A percentile compares a stretch with the other conserved stretches of the same genome.
phyloP scores from a whole-genome alignment of 2,113 vertebrate genomes.

The Indicator maculatus region DNA sequence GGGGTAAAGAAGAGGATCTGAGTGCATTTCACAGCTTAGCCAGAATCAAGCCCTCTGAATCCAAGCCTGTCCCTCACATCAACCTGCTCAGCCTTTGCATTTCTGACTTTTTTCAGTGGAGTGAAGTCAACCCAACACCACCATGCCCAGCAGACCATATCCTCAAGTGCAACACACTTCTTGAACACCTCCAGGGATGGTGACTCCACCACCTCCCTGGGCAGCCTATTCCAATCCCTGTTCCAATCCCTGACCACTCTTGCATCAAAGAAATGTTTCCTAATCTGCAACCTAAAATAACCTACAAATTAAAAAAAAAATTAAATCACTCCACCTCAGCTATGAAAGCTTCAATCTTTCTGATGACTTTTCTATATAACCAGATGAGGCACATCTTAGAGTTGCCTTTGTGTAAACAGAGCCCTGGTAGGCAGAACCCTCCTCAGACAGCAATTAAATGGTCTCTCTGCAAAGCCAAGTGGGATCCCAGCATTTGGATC shows the following conservation, averaged over 20 bases:
- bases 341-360: conserved; percentile 12
- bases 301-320: neutral
- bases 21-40: neutral
- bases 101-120: neutral
- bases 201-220: too few species aligned
- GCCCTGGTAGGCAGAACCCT: neutral
- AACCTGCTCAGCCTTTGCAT: neutral
- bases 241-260: too few species aligned
- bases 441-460: neutral
- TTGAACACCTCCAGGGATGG: too few species aligned
- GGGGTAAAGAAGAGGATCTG: neutral
- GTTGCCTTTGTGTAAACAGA: neutral
- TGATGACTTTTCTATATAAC: neutral
- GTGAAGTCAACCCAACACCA: too few species aligned
- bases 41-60: neutral
- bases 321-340: neutral
- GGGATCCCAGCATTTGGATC: neutral
- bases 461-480: neutral
- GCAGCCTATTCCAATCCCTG: too few species aligned
- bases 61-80: neutral
- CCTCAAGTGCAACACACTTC: too few species aligned
- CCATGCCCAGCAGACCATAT: too few species aligned
- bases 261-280: too few species aligned
- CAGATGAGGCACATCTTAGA: neutral
- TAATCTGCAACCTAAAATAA: neutral